phyloP scores from a whole-genome alignment of 2,888 invertebrate species.

The Cantharis flavilabris region DNA sequence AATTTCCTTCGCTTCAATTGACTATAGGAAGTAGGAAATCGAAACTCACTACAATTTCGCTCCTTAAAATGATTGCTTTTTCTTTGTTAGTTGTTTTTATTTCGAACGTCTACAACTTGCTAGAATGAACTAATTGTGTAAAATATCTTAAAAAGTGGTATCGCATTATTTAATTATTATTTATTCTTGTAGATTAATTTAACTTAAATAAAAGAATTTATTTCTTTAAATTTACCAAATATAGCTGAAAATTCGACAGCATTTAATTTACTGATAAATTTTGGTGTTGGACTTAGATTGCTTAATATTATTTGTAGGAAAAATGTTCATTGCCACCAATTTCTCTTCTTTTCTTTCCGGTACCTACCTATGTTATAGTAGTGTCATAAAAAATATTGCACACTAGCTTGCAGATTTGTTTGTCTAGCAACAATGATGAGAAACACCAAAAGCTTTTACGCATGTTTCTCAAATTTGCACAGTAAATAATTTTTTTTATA shows the following conservation, averaged over 20 bases:
- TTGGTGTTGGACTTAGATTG: too few relatives aligned
- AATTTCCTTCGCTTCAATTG: conserved; percentile 31
- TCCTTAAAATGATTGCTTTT: conserved; percentile 29
- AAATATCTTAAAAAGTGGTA: neutral
- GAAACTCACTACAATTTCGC: conserved; percentile 31
- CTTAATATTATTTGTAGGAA: too few relatives aligned
- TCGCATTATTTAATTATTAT: neutral
- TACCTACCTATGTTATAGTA: too few relatives aligned
- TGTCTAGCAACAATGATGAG: too few relatives aligned
- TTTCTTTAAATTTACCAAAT: neutral
- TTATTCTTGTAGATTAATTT: neutral
- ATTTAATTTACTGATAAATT: neutral
- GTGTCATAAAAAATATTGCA: too few relatives aligned
- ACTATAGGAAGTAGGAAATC: conserved; percentile 31
- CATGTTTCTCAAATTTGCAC: too few relatives aligned
- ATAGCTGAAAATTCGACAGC: neutral
- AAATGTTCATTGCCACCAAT: too few relatives aligned
- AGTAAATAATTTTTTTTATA: too few relatives aligned
- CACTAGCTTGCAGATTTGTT: too few relatives aligned
- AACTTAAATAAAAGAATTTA: neutral
- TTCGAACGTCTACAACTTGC: conserved; percentile 13
- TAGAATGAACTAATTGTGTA: neutral
- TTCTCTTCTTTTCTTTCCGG: too few relatives aligned
- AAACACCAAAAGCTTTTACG: too few relatives aligned
- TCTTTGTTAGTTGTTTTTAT: conserved; percentile 27